Conservation (phyloP, 2,113 vertebrate species). For the Heterotis niloticus region DNA sequence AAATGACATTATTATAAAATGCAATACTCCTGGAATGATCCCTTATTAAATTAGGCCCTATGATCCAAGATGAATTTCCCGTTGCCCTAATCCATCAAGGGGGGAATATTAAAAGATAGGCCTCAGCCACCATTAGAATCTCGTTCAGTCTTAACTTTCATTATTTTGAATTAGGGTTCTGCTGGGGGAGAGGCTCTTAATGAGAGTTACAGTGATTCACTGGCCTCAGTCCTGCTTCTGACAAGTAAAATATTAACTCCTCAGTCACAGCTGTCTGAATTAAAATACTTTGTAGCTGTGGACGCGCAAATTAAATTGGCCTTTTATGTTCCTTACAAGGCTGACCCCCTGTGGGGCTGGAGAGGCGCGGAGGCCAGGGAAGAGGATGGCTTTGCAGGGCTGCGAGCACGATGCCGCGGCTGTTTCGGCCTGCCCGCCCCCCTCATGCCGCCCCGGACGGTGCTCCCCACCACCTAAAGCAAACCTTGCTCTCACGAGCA, state of each 20-base stretch:
- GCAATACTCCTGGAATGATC: conserved; percentile 99
- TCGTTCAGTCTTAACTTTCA: conserved; percentile 99
- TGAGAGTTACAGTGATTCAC: conserved; percentile 99
- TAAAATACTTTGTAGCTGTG: conserved; percentile 99
- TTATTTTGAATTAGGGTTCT: conserved; percentile 99
- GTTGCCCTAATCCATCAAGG: conserved; percentile 99
- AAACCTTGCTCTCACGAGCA: too few species aligned
- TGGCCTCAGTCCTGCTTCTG: conserved; percentile 97
- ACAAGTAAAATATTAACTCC: conserved; percentile 99
- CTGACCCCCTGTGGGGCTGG: conserved; percentile 97
- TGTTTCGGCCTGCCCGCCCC: conserved; percentile 4
- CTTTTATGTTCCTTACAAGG: conserved; percentile 99
- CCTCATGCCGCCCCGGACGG: neutral
- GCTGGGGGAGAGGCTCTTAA: conserved; percentile 99
- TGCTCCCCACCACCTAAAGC: too few species aligned
- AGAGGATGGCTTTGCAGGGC: conserved; percentile 42
- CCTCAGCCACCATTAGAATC: conserved; percentile 98
- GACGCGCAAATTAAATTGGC: conserved; percentile 99
- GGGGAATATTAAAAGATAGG: conserved; percentile 99
- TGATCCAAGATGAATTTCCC: conserved; percentile 99
- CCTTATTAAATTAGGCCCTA: conserved; percentile 99
- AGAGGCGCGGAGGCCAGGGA: conserved; percentile 39
- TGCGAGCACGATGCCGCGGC: neutral
- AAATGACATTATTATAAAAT: conserved; percentile 99
- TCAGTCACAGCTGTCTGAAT: conserved; percentile 99